phyloP scores from a whole-genome alignment of 2,797 vertebrate species.

The Rhabdophis nuchalis region DNA sequence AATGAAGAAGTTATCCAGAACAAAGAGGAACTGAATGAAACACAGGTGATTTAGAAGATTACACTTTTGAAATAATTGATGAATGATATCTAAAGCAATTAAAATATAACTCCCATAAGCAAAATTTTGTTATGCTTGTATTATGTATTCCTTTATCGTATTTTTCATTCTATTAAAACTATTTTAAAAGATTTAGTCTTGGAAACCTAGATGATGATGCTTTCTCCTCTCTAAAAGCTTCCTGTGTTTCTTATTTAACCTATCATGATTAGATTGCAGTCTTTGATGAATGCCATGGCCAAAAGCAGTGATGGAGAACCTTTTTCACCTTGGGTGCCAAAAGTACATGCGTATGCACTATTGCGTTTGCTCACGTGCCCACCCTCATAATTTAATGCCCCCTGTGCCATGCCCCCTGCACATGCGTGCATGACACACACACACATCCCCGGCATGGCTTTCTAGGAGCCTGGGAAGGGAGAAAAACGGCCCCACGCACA shows the following conservation, averaged over 20 bases:
- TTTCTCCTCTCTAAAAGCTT: neutral
- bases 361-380: too few species aligned
- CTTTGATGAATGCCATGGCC: fast-evolving
- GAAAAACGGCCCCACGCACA: too few species aligned
- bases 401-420: too few species aligned
- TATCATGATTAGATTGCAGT: neutral
- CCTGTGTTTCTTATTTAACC: neutral
- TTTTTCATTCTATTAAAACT: neutral
- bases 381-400: too few species aligned
- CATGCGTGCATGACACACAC: too few species aligned
- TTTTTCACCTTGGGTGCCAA: too few species aligned
- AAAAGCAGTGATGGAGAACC: too few species aligned
- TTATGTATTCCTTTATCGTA: neutral
- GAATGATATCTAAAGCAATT: neutral
- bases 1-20: neutral
- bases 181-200: neutral
- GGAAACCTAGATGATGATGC: neutral
- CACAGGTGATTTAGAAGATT: neutral
- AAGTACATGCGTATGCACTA: too few species aligned
- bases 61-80: conserved; percentile 4
- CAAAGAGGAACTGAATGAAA: neutral
- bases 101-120: neutral
- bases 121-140: neutral
- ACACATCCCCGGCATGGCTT: too few species aligned
- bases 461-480: too few species aligned